Evolutionary conservation across 1,140 invertebrate genomes (phyloP).

Genomic region (Galleria mellonella): DNA sequence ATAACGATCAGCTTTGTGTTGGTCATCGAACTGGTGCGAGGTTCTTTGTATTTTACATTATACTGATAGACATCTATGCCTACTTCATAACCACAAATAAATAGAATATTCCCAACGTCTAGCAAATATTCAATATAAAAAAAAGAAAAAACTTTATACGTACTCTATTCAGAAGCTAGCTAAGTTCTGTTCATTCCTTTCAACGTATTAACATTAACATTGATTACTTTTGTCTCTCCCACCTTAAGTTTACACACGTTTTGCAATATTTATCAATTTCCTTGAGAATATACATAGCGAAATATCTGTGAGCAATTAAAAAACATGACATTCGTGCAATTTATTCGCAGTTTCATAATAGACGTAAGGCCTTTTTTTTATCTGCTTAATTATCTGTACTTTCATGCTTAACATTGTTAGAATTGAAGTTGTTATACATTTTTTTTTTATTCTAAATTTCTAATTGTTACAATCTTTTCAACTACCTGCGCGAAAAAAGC

Average conservation of each 20-base stretch:
- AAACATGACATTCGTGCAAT: slow-evolving; percentile 15
- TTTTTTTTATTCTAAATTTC: neutral
- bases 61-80: neutral
- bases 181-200: too few relatives aligned
- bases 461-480: neutral
- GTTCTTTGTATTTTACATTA: slow-evolving; percentile 19
- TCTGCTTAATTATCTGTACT: slow-evolving; percentile 24
- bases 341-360: slow-evolving; percentile 21
- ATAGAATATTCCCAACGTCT: too few relatives aligned
- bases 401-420: neutral
- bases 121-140: too few relatives aligned
- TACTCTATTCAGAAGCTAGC: too few relatives aligned
- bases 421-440: neutral
- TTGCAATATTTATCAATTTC: too few relatives aligned
- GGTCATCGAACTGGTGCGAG: slow-evolving; percentile 43
- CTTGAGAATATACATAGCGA: slow-evolving; percentile 17
- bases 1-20: slow-evolving; percentile 36
- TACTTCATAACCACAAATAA: too few relatives aligned
- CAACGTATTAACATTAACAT: too few relatives aligned
- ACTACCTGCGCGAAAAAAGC: too few relatives aligned
- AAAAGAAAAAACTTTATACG: too few relatives aligned
- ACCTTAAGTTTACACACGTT: too few relatives aligned
- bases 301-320: slow-evolving; percentile 16
- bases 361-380: slow-evolving; percentile 11
- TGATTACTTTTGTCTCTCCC: too few relatives aligned